Conservation (phyloP, 2,888 invertebrate genomes). For the Eudemis profundana region DNA sequence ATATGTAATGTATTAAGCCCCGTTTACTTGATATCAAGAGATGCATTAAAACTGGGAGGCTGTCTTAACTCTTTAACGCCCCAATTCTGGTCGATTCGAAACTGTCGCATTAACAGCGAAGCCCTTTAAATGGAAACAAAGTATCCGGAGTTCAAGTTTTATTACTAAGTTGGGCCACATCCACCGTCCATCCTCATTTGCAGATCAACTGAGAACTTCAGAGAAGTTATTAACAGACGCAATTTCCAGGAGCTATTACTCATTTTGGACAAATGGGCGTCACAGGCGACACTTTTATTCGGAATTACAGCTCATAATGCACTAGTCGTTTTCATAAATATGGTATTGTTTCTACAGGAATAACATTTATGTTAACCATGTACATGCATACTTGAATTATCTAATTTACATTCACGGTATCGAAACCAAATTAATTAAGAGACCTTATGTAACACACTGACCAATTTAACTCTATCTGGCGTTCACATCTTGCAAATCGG, state of each 20-base stretch:
- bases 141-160: conserved; percentile 64
- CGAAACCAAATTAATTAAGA: too few relatives aligned
- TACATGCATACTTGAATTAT: too few relatives aligned
- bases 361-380: too few relatives aligned
- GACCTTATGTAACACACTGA: not conserved
- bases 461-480: not conserved
- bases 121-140: conserved; percentile 65
- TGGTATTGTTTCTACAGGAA: too few relatives aligned
- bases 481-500: not conserved
- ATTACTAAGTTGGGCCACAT: conserved; percentile 59
- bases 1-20: conserved; percentile 11
- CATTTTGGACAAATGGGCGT: conserved; percentile 68
- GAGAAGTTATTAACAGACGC: conserved; percentile 76
- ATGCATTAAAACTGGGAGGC: conserved; percentile 7
- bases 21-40: not conserved
- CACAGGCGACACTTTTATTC: conserved; percentile 35
- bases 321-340: not conserved
- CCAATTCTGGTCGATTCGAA: conserved; percentile 29
- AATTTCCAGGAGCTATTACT: conserved; percentile 79
- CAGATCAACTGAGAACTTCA: conserved; percentile 69
- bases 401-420: too few relatives aligned
- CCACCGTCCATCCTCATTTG: conserved; percentile 66
- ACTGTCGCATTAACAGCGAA: conserved; percentile 33
- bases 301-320: not conserved
- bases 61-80: conserved; percentile 22